These are phyloP conservation scores for Ectobius pallidus DNA, from an alignment of 2,888 invertebrate genomes.

Conservation along the genomic window DNA sequence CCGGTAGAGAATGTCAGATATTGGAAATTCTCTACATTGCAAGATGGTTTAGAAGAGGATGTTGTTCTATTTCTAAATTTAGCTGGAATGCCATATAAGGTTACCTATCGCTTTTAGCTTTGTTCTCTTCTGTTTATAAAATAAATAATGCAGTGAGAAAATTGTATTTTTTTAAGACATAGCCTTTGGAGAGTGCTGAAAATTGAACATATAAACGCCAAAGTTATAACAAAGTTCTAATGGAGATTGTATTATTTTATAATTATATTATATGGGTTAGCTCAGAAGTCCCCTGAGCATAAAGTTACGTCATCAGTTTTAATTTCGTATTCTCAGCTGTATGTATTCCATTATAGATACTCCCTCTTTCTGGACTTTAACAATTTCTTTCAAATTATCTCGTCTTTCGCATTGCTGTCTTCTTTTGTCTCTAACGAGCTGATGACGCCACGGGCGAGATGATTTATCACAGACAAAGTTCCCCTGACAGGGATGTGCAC, in stretches of 20 bases:
- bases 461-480: slow-evolving; percentile 14
- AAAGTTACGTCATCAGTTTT: neutral
- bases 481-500: slow-evolving; percentile 9
- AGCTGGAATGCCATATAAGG: too few relatives aligned
- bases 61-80: too few relatives aligned
- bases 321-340: neutral
- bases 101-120: too few relatives aligned
- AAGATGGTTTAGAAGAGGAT: too few relatives aligned
- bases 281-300: neutral
- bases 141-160: too few relatives aligned
- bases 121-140: too few relatives aligned
- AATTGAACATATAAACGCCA: too few relatives aligned
- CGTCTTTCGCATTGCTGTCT: slow-evolving; percentile 1
- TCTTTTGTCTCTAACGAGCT: slow-evolving; percentile 6
- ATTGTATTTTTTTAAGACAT: too few relatives aligned
- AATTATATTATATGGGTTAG: neutral
- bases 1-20: too few relatives aligned
- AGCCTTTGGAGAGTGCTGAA: too few relatives aligned
- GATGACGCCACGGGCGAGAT: neutral
- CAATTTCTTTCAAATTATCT: slow-evolving; percentile 12
- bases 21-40: too few relatives aligned
- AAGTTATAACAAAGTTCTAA: neutral
- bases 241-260: neutral
- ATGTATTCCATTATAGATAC: neutral
- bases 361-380: neutral